Conservation (phyloP, 2,113 vertebrate genomes). For the Himantopus leucocephalus region DNA sequence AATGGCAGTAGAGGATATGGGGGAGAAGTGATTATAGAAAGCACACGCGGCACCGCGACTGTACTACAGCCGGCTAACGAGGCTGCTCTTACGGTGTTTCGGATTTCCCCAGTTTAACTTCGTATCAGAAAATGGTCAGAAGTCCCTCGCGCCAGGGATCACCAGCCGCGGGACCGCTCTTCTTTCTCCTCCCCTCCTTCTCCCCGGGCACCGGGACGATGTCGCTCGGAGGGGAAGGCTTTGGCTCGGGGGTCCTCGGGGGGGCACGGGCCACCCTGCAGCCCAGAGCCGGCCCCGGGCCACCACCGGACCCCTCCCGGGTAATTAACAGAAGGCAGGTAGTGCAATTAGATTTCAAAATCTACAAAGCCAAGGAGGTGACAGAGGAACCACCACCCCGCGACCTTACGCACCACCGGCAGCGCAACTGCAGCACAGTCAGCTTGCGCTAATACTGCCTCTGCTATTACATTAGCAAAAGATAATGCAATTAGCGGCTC, state of each 20-base stretch:
- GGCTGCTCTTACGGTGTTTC: fast-evolving
- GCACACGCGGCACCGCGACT: fast-evolving
- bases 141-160: neutral
- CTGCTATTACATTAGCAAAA: neutral
- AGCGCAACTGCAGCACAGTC: neutral
- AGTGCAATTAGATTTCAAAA: neutral
- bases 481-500: neutral
- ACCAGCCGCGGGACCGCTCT: neutral
- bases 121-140: neutral
- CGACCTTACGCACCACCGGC: neutral
- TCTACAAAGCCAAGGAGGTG: neutral
- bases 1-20: neutral
- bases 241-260: neutral
- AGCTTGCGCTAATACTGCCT: neutral
- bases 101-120: neutral
- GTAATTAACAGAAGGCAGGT: neutral
- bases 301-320: neutral
- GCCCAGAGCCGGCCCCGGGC: neutral
- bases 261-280: neutral
- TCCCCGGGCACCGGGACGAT: neutral
- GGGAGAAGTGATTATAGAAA: neutral
- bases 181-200: neutral
- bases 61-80: fast-evolving
- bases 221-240: fast-evolving
- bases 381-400: neutral